Evolutionary conservation across 1,140 invertebrate genomes (phyloP), one percentile per base, ranked within the genome.

Genomic region (Drosophila auraria): DNA sequence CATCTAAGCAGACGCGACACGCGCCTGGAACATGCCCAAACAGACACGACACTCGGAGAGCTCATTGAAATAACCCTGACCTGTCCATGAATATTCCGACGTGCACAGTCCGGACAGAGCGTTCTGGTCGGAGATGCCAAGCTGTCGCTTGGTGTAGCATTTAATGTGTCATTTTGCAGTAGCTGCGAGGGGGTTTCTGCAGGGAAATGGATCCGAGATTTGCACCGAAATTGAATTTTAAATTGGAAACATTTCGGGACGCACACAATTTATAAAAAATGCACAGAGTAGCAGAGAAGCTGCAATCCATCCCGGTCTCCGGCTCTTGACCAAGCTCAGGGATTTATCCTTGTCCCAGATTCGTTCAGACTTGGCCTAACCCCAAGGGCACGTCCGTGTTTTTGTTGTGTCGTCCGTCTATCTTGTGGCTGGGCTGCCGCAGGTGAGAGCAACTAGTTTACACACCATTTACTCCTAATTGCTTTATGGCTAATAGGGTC

Each of bases 1-100:
- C 17, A 54, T 54, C 51, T 20, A 54, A 54, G 12, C 51, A 38
- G 14, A 38, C 12, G 53, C 27, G 6, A 56, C 53, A 56, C 53
- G 53, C 53, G 53, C 53, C 33, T 56, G 53, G 33, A 38, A 38
- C 53, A 54, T 36, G 17, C 9, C 50, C 50, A 30, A 30, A 17
- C 27, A 15, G 25, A 17, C 36, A 38, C 27, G 49, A 15, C 47
- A 49, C 3, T 9, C 14, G 3, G 25, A 54, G 33, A 54, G 33
- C 53, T 56, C 54, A 56, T 57, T 57, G 33, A 57, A 11, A 57
- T 57, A 57, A 57, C 54, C 54, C 54, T 57, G 54, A 57, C 54
- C 54, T 57, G 54, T 57, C 54, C 54, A 57, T 57, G 54, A 57
- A 57, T 40, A 57, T 57, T 38, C 54, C 54, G 7, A 2, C 54